Base-by-base conservation (phyloP, 2,888 invertebrate genomes). In the Onthophagus sagittarius region DNA sequence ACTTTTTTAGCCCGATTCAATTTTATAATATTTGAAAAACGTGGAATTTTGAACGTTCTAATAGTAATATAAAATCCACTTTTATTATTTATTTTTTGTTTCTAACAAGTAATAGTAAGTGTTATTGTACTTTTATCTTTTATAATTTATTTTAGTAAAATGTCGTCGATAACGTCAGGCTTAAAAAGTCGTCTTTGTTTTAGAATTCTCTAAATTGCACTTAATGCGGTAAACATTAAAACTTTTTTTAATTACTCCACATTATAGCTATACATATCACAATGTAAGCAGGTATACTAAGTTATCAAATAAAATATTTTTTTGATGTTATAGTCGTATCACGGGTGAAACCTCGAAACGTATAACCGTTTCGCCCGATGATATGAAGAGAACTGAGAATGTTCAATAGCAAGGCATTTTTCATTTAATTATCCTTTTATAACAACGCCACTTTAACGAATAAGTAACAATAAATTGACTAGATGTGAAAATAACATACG, bases 251-350 rank as follows among this genome's bases (percentile, higher is more conserved):
- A 3, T 70, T 33, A 32, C 13, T 70, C 15, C 15, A 32, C 63
- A 31, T 71, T 72, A 75, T 65, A 75, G 73, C 70, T 75, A 76
- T 72, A 75, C 73, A 71, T 84, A 83, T 84, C 84, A 84, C 84
- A 84, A 81, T 83, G 78, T 80, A 84, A 84, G 84, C 84, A 83
- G 82, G 83, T 83, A 82, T 80, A 80, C 81, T 81, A 82, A 77
- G 73, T 75, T 70, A 69, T 63, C n/a, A 62, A 72, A 69, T 70
- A 32, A 53, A 67, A 67, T 67, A 23, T 23, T 23, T 23, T 23
- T 23, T 23, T 23, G 23, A 23, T 23, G 23, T 67, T 7, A 2
- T 71, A 73, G 65, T 71, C 67, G 71, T 71, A 73, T 67, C 15
- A 71, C 62, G 33, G 67, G 67, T 15, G 64, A 72, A 64, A 11